Evolutionary conservation across 1,140 invertebrate genomes (phyloP).

Genomic region (Papilio xuthus): DNA sequence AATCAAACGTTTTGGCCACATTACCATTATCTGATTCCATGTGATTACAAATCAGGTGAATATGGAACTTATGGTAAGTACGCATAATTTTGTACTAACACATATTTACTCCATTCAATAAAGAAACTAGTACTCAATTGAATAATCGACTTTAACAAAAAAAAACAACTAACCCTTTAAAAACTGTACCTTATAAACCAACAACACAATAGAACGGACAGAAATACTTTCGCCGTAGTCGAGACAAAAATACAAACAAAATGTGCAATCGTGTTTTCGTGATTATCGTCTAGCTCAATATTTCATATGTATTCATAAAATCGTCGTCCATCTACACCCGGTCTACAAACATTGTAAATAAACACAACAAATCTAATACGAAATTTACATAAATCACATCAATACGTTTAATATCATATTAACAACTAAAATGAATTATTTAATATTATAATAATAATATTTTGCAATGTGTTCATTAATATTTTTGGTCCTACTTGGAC

Average conservation of each 20-base stretch:
- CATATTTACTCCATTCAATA: neutral
- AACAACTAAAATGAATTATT: too few species aligned
- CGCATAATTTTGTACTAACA: neutral
- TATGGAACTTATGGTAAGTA: constrained; percentile 86
- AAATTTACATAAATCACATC: neutral
- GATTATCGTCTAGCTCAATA: neutral
- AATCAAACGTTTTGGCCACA: constrained; percentile 88
- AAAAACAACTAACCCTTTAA: too few species aligned
- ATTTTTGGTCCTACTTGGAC: too few species aligned
- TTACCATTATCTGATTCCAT: constrained; percentile 89
- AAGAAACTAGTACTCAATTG: too few species aligned
- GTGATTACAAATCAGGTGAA: constrained; percentile 90
- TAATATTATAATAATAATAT: too few species aligned
- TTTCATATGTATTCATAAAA: neutral
- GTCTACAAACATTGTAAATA: neutral
- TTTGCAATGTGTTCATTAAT: too few species aligned
- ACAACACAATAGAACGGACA: too few species aligned
- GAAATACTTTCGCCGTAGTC: too few species aligned
- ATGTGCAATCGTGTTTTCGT: neutral
- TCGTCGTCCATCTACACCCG: neutral
- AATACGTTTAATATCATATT: neutral
- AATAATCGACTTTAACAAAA: too few species aligned
- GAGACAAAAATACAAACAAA: neutral
- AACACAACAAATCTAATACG: neutral
- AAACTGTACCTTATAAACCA: too few species aligned